Evolutionary conservation across 2,888 invertebrate species (phyloP).

Genomic region (Aquatica leii): DNA sequence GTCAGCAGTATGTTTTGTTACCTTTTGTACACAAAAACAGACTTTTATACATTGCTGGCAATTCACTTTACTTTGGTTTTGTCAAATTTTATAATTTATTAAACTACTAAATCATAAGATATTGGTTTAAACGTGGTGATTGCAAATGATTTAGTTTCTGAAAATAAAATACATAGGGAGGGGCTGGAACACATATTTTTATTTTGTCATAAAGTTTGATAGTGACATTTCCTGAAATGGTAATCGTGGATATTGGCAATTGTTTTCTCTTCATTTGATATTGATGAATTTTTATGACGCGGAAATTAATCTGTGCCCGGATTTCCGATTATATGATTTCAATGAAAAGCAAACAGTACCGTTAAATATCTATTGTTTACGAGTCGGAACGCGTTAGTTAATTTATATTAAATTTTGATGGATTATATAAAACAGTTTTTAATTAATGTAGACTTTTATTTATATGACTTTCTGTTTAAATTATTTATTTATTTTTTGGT

Average conservation of each 20-base stretch:
- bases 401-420: not conserved
- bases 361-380: slow-evolving; percentile 23
- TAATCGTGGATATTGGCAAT: slow-evolving; percentile 6
- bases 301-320: slow-evolving; percentile 29
- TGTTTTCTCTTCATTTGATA: slow-evolving; percentile 16
- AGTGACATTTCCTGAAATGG: slow-evolving; percentile 3
- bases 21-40: no score
- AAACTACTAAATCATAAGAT: no score
- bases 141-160: no score
- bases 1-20: no score
- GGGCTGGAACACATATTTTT: not conserved
- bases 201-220: not conserved
- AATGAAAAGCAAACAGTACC: slow-evolving; percentile 20
- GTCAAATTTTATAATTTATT: no score
- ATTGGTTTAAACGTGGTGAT: no score
- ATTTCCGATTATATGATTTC: slow-evolving; percentile 29
- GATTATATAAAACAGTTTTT: not conserved
- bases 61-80: no score
- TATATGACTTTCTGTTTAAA: no score
- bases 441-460: no score
- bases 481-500: no score
- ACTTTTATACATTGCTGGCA: no score
- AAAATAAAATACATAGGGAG: no score
- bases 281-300: slow-evolving; percentile 22
- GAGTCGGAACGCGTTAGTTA: not conserved